Evolutionary conservation across 1,140 invertebrate species (phyloP).

Genomic region (Drosophila pseudoobscura): DNA sequence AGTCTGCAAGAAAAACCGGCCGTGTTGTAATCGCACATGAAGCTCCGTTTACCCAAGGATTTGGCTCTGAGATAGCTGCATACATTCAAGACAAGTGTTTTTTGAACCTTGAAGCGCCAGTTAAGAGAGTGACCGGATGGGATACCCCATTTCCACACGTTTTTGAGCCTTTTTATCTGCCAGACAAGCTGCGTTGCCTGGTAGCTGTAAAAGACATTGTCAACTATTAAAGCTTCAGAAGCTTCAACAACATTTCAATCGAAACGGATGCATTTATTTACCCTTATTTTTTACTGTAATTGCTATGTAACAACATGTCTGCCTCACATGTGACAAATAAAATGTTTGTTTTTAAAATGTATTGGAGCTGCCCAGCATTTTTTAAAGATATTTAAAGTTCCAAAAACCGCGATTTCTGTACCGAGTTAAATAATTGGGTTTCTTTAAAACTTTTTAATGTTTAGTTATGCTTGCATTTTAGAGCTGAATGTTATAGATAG

Average conservation of each 20-base stretch:
- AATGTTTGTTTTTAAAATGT: no score
- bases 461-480: no score
- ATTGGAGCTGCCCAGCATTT: no score
- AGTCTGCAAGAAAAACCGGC: constrained; percentile 98
- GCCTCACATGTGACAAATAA: no score
- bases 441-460: no score
- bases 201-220: constrained; percentile 91
- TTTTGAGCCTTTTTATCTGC: constrained; percentile 97
- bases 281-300: not conserved
- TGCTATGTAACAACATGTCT: no score
- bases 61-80: constrained; percentile 98
- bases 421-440: no score
- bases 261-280: constrained; percentile 76
- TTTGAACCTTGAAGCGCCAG: constrained; percentile 96
- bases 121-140: constrained; percentile 96
- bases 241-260: constrained; percentile 4
- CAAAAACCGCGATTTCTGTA: no score
- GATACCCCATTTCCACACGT: constrained; percentile 99
- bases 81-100: constrained; percentile 98
- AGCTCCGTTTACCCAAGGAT: constrained; percentile 97
- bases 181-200: constrained; percentile 96
- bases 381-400: no score
- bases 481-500: no score
- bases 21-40: constrained; percentile 96
- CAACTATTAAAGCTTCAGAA: constrained; percentile 61